These are phyloP conservation scores for Callionymus lyra DNA, from an alignment of 2,113 vertebrate species.

Conservation along the genomic window DNA sequence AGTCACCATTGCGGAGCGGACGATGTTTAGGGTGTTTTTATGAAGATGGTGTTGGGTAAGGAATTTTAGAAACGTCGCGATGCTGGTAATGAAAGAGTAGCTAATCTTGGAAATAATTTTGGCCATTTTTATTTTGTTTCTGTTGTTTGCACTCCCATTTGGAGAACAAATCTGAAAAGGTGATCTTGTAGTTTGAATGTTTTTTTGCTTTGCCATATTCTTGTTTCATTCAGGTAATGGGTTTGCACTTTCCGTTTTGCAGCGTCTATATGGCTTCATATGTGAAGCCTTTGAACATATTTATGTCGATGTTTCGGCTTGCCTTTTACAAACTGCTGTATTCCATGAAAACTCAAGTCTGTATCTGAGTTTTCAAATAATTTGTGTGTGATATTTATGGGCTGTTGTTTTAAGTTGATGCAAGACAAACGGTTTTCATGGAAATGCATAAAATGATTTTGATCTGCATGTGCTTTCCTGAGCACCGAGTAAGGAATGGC, in stretches of 20 bases:
- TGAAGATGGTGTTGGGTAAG: no score
- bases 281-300: slow-evolving; percentile 1
- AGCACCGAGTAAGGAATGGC: no score
- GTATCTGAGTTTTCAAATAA: not conserved
- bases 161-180: slow-evolving; percentile 65
- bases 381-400: no score
- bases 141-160: slow-evolving; percentile 50
- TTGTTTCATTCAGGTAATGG: slow-evolving; percentile 1
- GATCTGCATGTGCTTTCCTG: slow-evolving; percentile 35
- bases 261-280: slow-evolving; percentile 14
- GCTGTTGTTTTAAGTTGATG: slow-evolving; percentile 1
- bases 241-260: slow-evolving; percentile 14
- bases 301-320: not conserved
- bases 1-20: no score
- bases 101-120: no score
- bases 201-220: slow-evolving; percentile 2
- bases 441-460: slow-evolving; percentile 20
- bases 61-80: no score
- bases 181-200: slow-evolving; percentile 47
- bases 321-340: not conserved
- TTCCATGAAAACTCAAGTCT: slow-evolving; percentile 23
- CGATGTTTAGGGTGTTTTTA: no score
- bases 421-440: slow-evolving; percentile 23
- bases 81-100: no score
- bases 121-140: slow-evolving; percentile 27